Evolutionary conservation across 1,140 invertebrate species (phyloP).

Genomic region (Leguminivora glycinivorella): DNA sequence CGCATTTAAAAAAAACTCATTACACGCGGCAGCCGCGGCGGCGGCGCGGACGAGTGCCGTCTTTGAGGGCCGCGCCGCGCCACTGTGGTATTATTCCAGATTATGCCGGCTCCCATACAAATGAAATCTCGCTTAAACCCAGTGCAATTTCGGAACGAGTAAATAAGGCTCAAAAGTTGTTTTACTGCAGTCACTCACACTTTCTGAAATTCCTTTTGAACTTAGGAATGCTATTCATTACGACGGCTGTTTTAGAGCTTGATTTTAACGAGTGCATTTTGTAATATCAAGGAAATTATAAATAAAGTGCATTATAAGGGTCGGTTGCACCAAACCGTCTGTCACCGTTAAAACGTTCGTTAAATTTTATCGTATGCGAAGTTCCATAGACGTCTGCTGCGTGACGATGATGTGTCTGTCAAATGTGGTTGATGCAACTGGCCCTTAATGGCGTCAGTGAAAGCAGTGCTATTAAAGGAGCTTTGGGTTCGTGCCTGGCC

Average conservation of each 20-base stretch:
- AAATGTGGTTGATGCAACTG: no score
- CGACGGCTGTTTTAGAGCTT: slow-evolving; percentile 12
- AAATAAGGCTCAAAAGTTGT: slow-evolving; percentile 76
- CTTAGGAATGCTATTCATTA: slow-evolving; percentile 47
- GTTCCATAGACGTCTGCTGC: no score
- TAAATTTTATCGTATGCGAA: no score
- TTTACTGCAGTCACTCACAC: slow-evolving; percentile 74
- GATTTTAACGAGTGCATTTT: neutral
- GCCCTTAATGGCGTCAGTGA: neutral
- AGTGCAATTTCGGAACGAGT: slow-evolving; percentile 77
- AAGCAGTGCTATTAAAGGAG: neutral
- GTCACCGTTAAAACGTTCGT: no score
- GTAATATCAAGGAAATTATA: neutral
- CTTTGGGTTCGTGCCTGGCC: neutral
- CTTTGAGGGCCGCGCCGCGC: slow-evolving; percentile 75
- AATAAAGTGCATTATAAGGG: neutral
- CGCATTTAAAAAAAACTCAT: slow-evolving; percentile 75
- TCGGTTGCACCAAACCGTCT: no score
- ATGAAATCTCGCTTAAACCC: slow-evolving; percentile 78
- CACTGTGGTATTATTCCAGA: slow-evolving; percentile 77
- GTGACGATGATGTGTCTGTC: no score
- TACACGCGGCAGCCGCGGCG: slow-evolving; percentile 71
- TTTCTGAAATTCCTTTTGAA: slow-evolving; percentile 69
- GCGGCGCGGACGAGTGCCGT: slow-evolving; percentile 74
- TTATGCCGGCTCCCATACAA: slow-evolving; percentile 77